Base-by-base conservation (phyloP, 2,797 vertebrate species). In the Furcifer pardalis region DNA sequence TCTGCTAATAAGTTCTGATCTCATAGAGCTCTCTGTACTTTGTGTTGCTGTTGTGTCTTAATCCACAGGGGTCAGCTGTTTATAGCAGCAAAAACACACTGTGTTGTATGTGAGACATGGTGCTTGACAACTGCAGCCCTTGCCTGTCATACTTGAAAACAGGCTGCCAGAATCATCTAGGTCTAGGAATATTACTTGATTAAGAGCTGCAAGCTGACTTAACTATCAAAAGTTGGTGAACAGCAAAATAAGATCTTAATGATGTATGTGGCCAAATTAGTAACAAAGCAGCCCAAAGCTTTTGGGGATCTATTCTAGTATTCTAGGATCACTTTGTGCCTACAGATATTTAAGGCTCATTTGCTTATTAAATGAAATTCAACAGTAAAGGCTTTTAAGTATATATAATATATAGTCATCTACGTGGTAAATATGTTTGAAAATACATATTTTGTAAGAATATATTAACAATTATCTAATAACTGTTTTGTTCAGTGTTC, bases 11-110 rank as follows among this genome's bases (percentile, higher is more conserved):
- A 2, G 0, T 37, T 80, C 86, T 66, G 59, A 75, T 86, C 85
- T 66, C 68, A 4, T 74, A 82, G 49, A 83, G 83, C 68, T 79
- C 81, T 74, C 0, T 0, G 82, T 83, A 86, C 87, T 87, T 86
- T 91, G 81, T 91, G 82, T 80, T 89, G 19, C 27, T 44, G 35
- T 37, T 82, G 0, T 1, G n/a, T 83, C 89, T 85, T 90, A 84
- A 88, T 93, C 92, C 90, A 86, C 32, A 86, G 85, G 85, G 88
- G 92, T 77, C 92, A 89, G 91, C 84, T 92, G 89, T 90, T 93
- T 85, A 42, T 15, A 88, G 83, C 81, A 87, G 86, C 40, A 90
- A 91, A 56, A 76, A 87, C 86, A 83, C 79, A 19, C 77, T 87
- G 84, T 73, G 60, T 89, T 44, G 62, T 8, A 56, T 88, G 40